phyloP scores from a whole-genome alignment of 1,140 invertebrate genomes.

The Hylaeus anthracinus region DNA sequence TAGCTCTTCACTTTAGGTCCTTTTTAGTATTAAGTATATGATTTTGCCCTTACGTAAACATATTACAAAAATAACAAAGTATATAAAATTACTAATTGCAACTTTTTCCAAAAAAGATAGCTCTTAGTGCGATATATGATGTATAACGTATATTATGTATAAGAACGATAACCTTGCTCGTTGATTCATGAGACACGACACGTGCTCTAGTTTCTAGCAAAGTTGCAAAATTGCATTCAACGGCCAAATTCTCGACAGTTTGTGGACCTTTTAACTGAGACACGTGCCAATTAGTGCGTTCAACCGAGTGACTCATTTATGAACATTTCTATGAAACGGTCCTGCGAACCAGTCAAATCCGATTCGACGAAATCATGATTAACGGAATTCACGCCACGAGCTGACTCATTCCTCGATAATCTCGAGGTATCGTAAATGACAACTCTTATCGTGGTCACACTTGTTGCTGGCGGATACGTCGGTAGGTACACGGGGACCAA shows the following conservation, averaged over 20 bases:
- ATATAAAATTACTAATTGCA: too few relatives aligned
- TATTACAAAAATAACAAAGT: too few relatives aligned
- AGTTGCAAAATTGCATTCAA: not conserved
- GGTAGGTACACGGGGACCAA: not conserved
- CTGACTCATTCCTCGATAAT: not conserved
- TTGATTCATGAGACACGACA: not conserved
- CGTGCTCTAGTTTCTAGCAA: not conserved
- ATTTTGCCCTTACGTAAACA: too few relatives aligned
- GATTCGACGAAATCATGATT: not conserved
- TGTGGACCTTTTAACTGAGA: not conserved
- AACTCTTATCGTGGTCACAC: not conserved
- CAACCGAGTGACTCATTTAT: conserved; percentile 9
- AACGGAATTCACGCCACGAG: not conserved
- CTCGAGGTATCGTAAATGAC: not conserved
- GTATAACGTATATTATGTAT: too few relatives aligned
- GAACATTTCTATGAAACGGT: not conserved
- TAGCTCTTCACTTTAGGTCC: too few relatives aligned
- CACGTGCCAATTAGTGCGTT: conserved; percentile 20
- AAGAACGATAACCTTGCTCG: too few relatives aligned
- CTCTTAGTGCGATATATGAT: too few relatives aligned
- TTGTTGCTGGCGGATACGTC: not conserved
- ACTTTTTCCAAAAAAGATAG: too few relatives aligned
- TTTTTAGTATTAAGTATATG: too few relatives aligned
- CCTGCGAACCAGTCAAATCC: not conserved
- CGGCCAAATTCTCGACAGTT: not conserved